Evolutionary conservation across 2,888 invertebrate genomes (phyloP), one percentile per base, ranked within the genome.

Genomic region (Eupsilia transversa): DNA sequence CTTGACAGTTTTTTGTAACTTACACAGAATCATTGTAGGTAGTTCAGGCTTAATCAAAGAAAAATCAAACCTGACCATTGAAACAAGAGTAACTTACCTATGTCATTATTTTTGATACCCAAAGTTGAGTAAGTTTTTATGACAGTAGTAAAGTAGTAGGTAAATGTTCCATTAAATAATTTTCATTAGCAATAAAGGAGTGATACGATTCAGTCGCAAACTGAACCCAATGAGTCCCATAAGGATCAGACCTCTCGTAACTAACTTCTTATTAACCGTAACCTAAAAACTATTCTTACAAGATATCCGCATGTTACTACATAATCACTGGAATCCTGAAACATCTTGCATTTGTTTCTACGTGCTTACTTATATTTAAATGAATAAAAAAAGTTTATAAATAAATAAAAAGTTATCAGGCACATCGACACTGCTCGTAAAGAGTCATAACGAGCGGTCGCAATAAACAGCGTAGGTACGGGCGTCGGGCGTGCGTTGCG

Each of bases 371-470:
- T 74, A 41, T 61, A 72, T 77, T 79, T 75, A 74, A 75, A 80
- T 81, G 82, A 79, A 75, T 82, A 77, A 83, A 84, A 6, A 85
- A 86, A 87, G 81, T 86, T 82, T 88, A 83, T 87, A 87, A 87
- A 88, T 87, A 88, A 89, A 84, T 85, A 90, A 89, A 89, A 92
- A 89, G 84, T 90, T 88, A 90, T 90, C 89, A 89, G 87, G 87
- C 86, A 88, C 88, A 90, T 92, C 87, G 89, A 84, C 84, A 80
- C 74, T 46, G 86, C 89, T 87, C 91, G 90, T 92, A 92, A 92
- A 92, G 91, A 92, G 91, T 90, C 91, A 92, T 94, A 94, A 94
- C 92, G 92, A 93, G 92, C 89, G 91, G 87, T 87, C 90, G 91
- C 92, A 92, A 94, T 93, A 93, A 93, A 92, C 91, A 93, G 92